Evolutionary conservation across 1,140 invertebrate species (phyloP).

Genomic region (Oedothorax gibbosus): DNA sequence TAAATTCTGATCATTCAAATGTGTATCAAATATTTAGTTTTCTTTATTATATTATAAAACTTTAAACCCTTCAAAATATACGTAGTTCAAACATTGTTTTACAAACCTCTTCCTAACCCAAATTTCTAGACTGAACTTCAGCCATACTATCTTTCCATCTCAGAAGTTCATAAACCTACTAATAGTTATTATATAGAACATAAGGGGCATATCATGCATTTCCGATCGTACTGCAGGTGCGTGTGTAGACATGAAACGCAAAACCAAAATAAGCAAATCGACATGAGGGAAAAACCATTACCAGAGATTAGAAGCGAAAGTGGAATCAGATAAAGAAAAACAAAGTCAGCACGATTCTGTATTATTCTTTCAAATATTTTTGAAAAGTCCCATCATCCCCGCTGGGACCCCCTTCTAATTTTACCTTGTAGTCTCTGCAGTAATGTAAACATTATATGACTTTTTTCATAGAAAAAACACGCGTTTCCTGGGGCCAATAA

Average conservation of each 20-base stretch:
- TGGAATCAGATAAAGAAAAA: conserved; percentile 34
- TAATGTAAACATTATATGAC: not conserved
- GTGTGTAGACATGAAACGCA: conserved; percentile 14
- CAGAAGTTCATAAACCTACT: conserved; percentile 11
- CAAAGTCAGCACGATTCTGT: conserved; percentile 32
- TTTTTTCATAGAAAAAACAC: not conserved
- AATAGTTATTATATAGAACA: not conserved
- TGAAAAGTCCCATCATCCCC: not conserved
- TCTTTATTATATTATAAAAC: no score
- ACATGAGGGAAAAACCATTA: conserved; percentile 23
- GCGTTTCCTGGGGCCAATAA: not conserved
- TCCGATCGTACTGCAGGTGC: conserved; percentile 4
- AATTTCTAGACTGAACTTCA: not conserved
- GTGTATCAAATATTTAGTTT: no score
- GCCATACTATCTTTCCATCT: not conserved
- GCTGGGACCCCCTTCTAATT: conserved; percentile 16
- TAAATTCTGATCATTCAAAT: no score
- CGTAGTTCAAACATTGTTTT: not conserved
- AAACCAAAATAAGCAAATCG: not conserved
- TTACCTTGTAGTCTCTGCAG: not conserved
- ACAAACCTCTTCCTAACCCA: not conserved
- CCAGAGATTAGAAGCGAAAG: conserved; percentile 13
- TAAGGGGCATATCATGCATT: not conserved
- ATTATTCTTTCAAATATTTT: conserved; percentile 47
- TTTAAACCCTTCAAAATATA: not conserved